Conservation (phyloP, 2,888 invertebrate genomes). For the Ophion ventricosus region DNA sequence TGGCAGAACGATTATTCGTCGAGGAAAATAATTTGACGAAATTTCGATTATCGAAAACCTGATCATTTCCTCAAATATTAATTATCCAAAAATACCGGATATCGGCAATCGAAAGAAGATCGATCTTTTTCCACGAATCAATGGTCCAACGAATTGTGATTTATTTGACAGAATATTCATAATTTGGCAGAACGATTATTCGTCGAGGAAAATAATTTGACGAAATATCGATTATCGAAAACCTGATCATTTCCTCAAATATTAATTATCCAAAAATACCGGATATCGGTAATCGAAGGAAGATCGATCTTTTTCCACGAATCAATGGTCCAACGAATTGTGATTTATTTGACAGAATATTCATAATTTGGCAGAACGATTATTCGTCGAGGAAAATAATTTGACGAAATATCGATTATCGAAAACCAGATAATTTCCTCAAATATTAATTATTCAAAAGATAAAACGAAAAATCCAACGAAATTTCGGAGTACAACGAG, state of each 20-base stretch:
- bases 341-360: too few species aligned
- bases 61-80: too few species aligned
- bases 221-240: not conserved
- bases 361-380: not conserved
- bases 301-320: too few species aligned
- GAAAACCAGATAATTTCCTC: not conserved
- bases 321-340: too few species aligned
- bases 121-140: not conserved
- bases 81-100: too few species aligned
- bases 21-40: not conserved
- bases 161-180: conserved; percentile 1
- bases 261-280: too few species aligned
- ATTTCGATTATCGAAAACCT: not conserved
- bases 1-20: not conserved
- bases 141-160: not conserved
- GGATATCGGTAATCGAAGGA: too few species aligned
- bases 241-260: too few species aligned
- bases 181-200: not conserved
- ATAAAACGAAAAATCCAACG: not conserved
- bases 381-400: not conserved
- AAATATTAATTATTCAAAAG: not conserved
- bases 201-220: not conserved
- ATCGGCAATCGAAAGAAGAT: not conserved
- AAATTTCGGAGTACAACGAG: not conserved
- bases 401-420: conserved; percentile 3